Evolutionary conservation across 1,140 invertebrate species (phyloP).

Genomic region (Bacillus rossius): DNA sequence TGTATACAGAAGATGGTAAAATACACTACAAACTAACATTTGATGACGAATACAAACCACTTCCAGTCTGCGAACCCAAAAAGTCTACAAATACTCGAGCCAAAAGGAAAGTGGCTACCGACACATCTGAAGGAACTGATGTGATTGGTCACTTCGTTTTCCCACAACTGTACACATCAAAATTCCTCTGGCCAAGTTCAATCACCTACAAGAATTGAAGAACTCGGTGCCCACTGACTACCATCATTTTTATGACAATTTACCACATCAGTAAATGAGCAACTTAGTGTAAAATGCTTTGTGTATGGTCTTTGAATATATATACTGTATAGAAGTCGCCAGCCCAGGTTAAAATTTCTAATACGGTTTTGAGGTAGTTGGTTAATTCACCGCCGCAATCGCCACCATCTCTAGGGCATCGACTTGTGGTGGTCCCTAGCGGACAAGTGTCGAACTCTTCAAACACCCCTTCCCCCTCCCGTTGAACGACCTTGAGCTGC

Average conservation of each 20-base stretch:
- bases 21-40: constrained; percentile 29
- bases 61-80: not conserved
- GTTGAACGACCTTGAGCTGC: too few species aligned
- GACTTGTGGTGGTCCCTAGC: too few species aligned
- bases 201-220: constrained; percentile 14
- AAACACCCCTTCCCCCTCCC: too few species aligned
- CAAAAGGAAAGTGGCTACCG: not conserved
- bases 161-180: not conserved
- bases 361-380: too few species aligned
- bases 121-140: not conserved
- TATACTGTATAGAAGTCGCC: too few species aligned
- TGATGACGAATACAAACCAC: constrained; percentile 15
- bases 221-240: constrained; percentile 3
- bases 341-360: too few species aligned
- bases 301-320: too few species aligned
- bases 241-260: constrained; percentile 10
- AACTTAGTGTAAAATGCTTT: too few species aligned
- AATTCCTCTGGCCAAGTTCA: constrained; percentile 13
- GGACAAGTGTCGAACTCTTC: too few species aligned
- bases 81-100: not conserved
- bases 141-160: not conserved
- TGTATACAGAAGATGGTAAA: constrained; percentile 29
- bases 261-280: constrained; percentile 8
- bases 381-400: too few species aligned
- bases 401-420: too few species aligned